Evolutionary conservation across 2,888 invertebrate genomes (phyloP), one percentile per base, ranked within the genome.

Genomic region (Petrophora chlorosata): DNA sequence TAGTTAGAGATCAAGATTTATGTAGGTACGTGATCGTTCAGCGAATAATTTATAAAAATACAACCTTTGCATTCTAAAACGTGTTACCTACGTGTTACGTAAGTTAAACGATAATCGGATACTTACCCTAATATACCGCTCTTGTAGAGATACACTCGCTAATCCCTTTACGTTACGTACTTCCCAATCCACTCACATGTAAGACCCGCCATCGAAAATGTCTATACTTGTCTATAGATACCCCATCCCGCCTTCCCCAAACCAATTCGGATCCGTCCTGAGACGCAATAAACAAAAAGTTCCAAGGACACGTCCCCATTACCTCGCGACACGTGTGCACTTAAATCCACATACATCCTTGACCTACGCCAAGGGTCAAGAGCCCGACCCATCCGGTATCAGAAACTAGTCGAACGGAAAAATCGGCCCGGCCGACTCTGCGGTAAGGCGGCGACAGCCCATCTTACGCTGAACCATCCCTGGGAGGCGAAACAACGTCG

Each of bases 331-430:
- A 61, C 48, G 46, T 46, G 59, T 53, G 44, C 59, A 63, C 59
- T 55, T 53, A 55, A 58, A 55, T 59, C 52, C 63, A 59, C 54
- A n/a, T n/a, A 56, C 59, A 74, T 70, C 80, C 85, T 78, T 84
- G 84, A 87, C 85, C 86, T 80, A 62, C 46, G 78, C 8, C 49
- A 68, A 67, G 82, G 82, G 81, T 84, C 83, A 73, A 70, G 71
- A 73, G 73, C 76, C 67, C 63, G 65, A 69, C 70, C 78, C 70
- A 72, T 70, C 65, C 69, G 77, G 59, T 78, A 84, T 79, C 79
- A 74, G 79, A 76, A 84, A 83, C 88, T 87, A 85, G 80, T 79
- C 84, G 78, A 80, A 80, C 76, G 85, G 84, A 87, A 88, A 87
- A 88, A 86, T 86, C 83, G 77, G 80, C 74, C 64, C 52, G 26